Evolutionary conservation across 2,888 invertebrate genomes (phyloP).

Genomic region (Agapetus fuscipes): DNA sequence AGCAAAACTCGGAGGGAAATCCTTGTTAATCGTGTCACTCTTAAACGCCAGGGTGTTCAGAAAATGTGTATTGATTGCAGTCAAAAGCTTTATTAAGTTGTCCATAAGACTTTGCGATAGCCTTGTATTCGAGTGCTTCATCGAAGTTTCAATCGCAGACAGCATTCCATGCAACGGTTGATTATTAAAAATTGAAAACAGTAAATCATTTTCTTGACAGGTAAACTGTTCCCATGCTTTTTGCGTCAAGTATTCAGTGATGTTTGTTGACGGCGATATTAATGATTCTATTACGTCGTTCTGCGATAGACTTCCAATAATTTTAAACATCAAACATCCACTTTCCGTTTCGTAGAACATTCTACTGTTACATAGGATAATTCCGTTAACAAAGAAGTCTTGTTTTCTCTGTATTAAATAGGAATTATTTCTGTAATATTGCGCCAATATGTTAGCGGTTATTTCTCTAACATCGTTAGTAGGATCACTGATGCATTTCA

Average conservation of each 20-base stretch:
- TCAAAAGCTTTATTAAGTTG: conserved; percentile 21
- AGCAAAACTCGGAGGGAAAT: conserved; percentile 61
- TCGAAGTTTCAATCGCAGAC: conserved; percentile 29
- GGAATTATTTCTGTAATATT: conserved; percentile 35
- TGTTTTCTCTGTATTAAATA: conserved; percentile 27
- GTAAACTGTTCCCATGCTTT: conserved; percentile 20
- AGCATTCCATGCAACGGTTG: conserved; percentile 45
- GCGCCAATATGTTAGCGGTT: conserved; percentile 40
- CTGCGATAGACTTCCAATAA: conserved; percentile 35
- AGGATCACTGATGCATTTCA: conserved; percentile 46
- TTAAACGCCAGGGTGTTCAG: conserved; percentile 28
- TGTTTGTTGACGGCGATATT: neutral
- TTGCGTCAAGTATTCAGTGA: conserved; percentile 31
- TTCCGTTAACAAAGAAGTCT: conserved; percentile 32
- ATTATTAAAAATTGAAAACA: conserved; percentile 39
- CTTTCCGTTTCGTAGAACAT: conserved; percentile 53
- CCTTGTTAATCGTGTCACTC: conserved; percentile 26
- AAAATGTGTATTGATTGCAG: conserved; percentile 24
- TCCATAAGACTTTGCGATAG: conserved; percentile 3
- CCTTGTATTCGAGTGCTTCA: conserved; percentile 24
- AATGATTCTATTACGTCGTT: conserved; percentile 16
- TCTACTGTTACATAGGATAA: conserved; percentile 44
- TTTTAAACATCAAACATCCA: conserved; percentile 45
- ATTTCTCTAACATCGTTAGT: conserved; percentile 52
- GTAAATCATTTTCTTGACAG: conserved; percentile 35